phyloP scores from a whole-genome alignment of 2,797 vertebrate species.

The Orientallactaga sibirica region DNA sequence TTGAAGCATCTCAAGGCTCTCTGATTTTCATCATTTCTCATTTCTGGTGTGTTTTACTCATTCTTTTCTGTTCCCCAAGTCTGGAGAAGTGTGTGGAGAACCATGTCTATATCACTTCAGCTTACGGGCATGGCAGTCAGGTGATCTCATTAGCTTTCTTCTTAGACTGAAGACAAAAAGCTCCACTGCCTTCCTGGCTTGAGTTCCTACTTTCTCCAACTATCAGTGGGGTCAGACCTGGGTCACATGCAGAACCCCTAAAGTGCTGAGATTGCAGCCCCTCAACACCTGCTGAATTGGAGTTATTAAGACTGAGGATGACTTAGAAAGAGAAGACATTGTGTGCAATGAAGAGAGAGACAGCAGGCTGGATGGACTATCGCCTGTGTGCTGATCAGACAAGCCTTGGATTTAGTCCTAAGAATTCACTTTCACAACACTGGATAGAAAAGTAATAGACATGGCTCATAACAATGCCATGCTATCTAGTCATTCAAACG shows the following conservation, averaged over 20 bases:
- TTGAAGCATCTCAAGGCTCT: too few relatives aligned
- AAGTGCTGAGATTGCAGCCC: neutral
- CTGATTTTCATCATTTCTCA: neutral
- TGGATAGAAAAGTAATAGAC: constrained; percentile 1
- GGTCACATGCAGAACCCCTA: neutral
- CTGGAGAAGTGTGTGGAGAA: neutral
- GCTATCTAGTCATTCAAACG: neutral
- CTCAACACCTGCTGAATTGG: neutral
- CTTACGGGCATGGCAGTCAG: neutral
- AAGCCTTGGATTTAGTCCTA: neutral
- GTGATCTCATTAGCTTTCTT: neutral
- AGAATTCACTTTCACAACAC: neutral
- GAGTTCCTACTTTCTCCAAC: neutral
- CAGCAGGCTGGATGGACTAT: neutral
- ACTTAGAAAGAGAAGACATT: neutral
- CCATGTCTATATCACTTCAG: neutral
- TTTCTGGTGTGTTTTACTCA: neutral
- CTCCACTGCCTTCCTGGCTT: neutral
- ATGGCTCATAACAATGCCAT: neutral
- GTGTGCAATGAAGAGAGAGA: neutral
- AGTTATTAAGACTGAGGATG: neutral
- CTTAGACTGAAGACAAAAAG: neutral
- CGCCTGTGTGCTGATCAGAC: neutral
- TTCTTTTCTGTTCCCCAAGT: neutral
- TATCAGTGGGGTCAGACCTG: neutral